These are phyloP conservation scores for Pristionchus exspectatus DNA, from an alignment of 2,888 invertebrate genomes.

Conservation along the genomic window DNA sequence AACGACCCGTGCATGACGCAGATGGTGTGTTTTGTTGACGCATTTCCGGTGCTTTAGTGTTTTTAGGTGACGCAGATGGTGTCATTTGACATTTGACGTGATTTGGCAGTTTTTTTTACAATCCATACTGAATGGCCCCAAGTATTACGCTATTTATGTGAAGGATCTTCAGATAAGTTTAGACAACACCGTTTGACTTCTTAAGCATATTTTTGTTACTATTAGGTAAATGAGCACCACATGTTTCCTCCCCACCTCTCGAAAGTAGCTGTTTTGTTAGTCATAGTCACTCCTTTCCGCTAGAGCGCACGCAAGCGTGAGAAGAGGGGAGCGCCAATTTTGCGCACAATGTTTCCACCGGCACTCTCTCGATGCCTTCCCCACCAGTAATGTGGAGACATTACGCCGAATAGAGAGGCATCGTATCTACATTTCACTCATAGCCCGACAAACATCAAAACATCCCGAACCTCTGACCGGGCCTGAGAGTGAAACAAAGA, in stretches of 20 bases:
- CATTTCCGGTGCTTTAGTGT: neutral
- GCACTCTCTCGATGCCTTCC: neutral
- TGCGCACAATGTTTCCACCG: slow-evolving; percentile 9
- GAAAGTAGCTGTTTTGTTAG: slow-evolving; percentile 10
- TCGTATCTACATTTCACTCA: neutral
- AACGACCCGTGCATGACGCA: slow-evolving; percentile 77
- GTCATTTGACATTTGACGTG: no score
- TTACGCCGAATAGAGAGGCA: neutral
- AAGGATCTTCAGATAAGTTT: no score
- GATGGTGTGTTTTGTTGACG: slow-evolving; percentile 62
- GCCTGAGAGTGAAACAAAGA: slow-evolving; percentile 19
- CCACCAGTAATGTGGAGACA: neutral
- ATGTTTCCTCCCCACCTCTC: neutral
- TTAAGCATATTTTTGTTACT: neutral
- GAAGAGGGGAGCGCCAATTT: slow-evolving; percentile 23
- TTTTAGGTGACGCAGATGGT: neutral
- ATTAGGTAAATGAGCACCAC: no score
- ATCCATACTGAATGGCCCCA: no score
- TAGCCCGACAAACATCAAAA: neutral
- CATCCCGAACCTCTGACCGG: neutral
- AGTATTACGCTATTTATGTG: no score
- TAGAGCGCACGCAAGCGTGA: slow-evolving; percentile 1
- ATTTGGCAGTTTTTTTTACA: no score
- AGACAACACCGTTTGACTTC: no score
- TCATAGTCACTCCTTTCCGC: neutral